phyloP scores from a whole-genome alignment of 2,888 invertebrate genomes.

The Lycaena phlaeas region DNA sequence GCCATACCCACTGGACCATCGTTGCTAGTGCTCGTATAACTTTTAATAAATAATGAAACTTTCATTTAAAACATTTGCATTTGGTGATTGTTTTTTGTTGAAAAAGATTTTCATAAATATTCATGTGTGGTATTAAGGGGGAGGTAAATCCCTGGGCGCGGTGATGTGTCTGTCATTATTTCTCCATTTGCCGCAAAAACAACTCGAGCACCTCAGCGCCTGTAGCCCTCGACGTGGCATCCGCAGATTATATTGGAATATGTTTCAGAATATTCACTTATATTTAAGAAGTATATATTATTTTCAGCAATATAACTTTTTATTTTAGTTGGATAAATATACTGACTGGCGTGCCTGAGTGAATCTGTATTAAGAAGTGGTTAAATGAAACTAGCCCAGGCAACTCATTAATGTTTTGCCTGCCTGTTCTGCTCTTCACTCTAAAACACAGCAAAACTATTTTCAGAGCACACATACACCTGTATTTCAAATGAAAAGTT shows the following conservation, averaged over 20 bases:
- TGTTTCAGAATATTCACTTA: not conserved
- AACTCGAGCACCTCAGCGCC: constrained; percentile 29
- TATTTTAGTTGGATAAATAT: no score
- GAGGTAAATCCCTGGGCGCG: constrained; percentile 34
- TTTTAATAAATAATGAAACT: constrained; percentile 7
- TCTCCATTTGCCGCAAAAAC: constrained; percentile 66
- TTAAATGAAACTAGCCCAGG: no score
- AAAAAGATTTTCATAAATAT: constrained; percentile 64
- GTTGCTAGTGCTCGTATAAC: no score
- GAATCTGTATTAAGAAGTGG: no score
- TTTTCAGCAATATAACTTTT: no score
- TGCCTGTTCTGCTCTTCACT: no score
- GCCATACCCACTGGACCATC: no score
- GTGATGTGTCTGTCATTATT: constrained; percentile 59
- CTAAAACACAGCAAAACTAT: no score
- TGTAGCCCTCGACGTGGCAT: constrained; percentile 1
- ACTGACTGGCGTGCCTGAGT: no score
- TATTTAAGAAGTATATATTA: not conserved
- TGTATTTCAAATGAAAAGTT: no score
- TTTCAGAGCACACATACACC: no score
- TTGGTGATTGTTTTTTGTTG: constrained; percentile 34
- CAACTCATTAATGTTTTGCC: no score
- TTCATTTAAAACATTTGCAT: constrained; percentile 10
- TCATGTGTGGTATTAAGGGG: constrained; percentile 60
- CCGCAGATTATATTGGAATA: constrained; percentile 3